phyloP scores from a whole-genome alignment of 2,888 invertebrate genomes.

The Lamellibrachia columna region DNA sequence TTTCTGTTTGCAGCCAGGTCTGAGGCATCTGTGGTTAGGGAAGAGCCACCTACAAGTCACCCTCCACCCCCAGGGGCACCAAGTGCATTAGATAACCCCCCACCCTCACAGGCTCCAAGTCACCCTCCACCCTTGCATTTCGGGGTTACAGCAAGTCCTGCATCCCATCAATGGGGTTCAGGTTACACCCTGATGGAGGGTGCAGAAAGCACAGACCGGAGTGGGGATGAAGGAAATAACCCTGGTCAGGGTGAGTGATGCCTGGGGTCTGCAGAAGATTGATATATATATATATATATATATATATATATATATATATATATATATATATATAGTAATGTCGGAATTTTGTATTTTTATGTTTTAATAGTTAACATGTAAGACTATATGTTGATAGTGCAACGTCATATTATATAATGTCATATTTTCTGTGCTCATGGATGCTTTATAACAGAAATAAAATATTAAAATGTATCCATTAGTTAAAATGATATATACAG shows the following conservation, averaged over 20 bases:
- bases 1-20: constrained; percentile 7
- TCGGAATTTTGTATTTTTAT: too few species aligned
- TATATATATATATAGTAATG: too few species aligned
- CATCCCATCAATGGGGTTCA: constrained; percentile 23
- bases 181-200: constrained; percentile 19
- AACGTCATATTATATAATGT: too few species aligned
- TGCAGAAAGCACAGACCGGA: not conserved
- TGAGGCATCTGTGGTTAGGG: not conserved
- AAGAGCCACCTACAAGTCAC: not conserved
- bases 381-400: too few species aligned
- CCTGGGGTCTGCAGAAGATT: not conserved
- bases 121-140: not conserved
- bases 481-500: too few species aligned
- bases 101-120: not conserved
- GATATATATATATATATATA: not conserved
- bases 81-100: not conserved
- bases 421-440: too few species aligned
- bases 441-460: too few species aligned
- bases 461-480: too few species aligned
- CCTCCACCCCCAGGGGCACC: not conserved
- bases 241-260: not conserved
- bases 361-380: too few species aligned
- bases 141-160: not conserved
- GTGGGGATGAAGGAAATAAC: not conserved
- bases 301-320: too few species aligned